These are phyloP conservation scores for Coleophora deauratella DNA, from an alignment of 2,888 invertebrate species.

Conservation along the genomic window DNA sequence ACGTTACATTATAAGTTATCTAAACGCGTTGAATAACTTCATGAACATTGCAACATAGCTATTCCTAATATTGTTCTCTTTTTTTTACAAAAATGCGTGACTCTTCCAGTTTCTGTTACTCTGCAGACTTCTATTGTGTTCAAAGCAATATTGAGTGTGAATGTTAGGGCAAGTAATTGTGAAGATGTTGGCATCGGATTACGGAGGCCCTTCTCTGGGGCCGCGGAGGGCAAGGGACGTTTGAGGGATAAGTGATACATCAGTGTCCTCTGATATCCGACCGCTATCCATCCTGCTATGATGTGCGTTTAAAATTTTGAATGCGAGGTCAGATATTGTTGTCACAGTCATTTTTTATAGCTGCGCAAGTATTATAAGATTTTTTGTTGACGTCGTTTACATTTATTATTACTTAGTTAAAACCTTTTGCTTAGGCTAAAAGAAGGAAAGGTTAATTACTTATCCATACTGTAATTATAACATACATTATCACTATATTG, in stretches of 20 bases:
- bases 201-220: slow-evolving; percentile 31
- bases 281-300: slow-evolving; percentile 8
- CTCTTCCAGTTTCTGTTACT: too few relatives aligned
- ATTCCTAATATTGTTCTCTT: too few relatives aligned
- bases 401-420: too few relatives aligned
- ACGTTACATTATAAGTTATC: too few relatives aligned
- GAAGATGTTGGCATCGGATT: slow-evolving; percentile 54
- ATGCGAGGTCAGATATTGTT: neutral
- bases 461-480: too few relatives aligned
- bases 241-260: slow-evolving; percentile 51
- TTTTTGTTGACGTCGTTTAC: too few relatives aligned
- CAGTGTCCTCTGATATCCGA: slow-evolving; percentile 50
- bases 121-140: slow-evolving; percentile 30
- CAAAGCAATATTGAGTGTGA: slow-evolving; percentile 59
- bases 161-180: slow-evolving; percentile 61
- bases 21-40: too few relatives aligned
- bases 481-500: too few relatives aligned
- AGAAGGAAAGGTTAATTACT: too few relatives aligned
- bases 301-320: slow-evolving; percentile 4
- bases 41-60: too few relatives aligned
- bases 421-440: too few relatives aligned
- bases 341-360: neutral
- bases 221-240: slow-evolving; percentile 13
- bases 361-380: neutral
- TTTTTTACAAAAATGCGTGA: too few relatives aligned